Percentiles rank a stretch among this genome's conserved stretches.
Conservation (phyloP, 2,888 invertebrate species). For the Steinernema carpocapsae region DNA sequence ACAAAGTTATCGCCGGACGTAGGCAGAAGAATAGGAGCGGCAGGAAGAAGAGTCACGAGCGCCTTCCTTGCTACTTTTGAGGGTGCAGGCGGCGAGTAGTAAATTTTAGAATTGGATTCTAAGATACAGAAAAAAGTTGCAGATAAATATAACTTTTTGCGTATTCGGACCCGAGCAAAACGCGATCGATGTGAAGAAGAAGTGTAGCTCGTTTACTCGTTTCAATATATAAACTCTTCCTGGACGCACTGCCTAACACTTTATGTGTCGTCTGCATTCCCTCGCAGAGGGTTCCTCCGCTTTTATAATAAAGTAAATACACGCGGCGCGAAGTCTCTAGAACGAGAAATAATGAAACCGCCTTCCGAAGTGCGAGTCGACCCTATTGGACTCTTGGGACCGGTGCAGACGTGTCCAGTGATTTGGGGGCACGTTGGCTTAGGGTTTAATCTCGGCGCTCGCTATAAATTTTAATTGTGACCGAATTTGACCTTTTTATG, state of each 20-base stretch:
- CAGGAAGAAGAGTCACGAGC: neutral
- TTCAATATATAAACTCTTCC: slow-evolving; percentile 9
- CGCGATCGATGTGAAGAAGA: slow-evolving; percentile 4
- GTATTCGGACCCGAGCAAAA: neutral
- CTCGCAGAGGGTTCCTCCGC: neutral
- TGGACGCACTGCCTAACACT: neutral
- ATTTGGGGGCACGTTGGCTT: too few species aligned
- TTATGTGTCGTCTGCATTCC: neutral
- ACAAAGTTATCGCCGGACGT: slow-evolving; percentile 19
- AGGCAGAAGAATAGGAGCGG: slow-evolving; percentile 8
- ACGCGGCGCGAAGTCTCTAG: neutral
- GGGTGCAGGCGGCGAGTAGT: too few species aligned
- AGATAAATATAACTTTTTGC: too few species aligned
- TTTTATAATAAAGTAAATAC: slow-evolving; percentile 8
- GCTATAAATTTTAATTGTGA: too few species aligned
- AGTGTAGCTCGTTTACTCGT: slow-evolving; percentile 10
- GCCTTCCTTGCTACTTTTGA: too few species aligned
- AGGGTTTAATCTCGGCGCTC: too few species aligned
- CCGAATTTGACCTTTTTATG: too few species aligned
- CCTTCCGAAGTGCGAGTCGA: neutral
- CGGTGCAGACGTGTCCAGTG: too few species aligned
- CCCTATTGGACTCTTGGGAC: too few species aligned
- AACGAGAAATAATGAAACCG: slow-evolving; percentile 3
- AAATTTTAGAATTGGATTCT: too few species aligned
- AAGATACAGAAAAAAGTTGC: too few species aligned